These are phyloP conservation scores for Cyclophora albipunctata DNA, from an alignment of 2,888 invertebrate species.

Conservation along the genomic window DNA sequence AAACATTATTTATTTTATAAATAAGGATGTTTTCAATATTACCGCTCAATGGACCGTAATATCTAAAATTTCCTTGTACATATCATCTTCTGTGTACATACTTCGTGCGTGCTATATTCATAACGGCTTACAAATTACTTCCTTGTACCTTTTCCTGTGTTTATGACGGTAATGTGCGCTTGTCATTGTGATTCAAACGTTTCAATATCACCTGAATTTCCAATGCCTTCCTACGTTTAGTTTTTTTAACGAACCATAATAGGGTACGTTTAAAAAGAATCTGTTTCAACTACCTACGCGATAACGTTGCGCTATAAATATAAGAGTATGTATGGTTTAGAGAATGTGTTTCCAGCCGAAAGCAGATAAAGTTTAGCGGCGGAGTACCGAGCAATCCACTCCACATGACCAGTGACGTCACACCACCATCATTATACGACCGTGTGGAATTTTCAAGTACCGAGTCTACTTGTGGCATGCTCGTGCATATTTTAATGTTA, in stretches of 20 bases:
- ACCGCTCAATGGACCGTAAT: too few relatives aligned
- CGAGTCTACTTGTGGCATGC: slow-evolving; percentile 6
- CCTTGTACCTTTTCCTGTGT: too few relatives aligned
- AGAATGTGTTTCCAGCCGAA: slow-evolving; percentile 49
- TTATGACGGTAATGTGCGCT: too few relatives aligned
- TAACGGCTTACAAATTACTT: too few relatives aligned
- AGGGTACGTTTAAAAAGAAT: slow-evolving; percentile 9
- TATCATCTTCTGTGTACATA: too few relatives aligned
- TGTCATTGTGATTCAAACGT: slow-evolving; percentile 1
- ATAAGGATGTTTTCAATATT: too few relatives aligned
- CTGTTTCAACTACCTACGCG: slow-evolving; percentile 22
- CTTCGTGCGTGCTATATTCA: too few relatives aligned
- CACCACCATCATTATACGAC: slow-evolving; percentile 13
- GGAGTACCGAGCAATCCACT: slow-evolving; percentile 26
- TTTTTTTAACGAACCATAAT: too few relatives aligned
- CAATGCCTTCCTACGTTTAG: too few relatives aligned
- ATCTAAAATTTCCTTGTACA: too few relatives aligned
- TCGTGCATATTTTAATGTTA: slow-evolving; percentile 10
- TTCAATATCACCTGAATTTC: too few relatives aligned
- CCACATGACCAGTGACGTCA: slow-evolving; percentile 44
- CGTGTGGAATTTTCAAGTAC: slow-evolving; percentile 11
- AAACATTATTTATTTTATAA: too few relatives aligned
- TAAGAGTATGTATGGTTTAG: slow-evolving; percentile 31
- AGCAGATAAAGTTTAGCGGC: slow-evolving; percentile 41
- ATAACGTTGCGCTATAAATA: slow-evolving; percentile 38